Conservation (phyloP, 2,888 invertebrate species). For the Dicycla oo region DNA sequence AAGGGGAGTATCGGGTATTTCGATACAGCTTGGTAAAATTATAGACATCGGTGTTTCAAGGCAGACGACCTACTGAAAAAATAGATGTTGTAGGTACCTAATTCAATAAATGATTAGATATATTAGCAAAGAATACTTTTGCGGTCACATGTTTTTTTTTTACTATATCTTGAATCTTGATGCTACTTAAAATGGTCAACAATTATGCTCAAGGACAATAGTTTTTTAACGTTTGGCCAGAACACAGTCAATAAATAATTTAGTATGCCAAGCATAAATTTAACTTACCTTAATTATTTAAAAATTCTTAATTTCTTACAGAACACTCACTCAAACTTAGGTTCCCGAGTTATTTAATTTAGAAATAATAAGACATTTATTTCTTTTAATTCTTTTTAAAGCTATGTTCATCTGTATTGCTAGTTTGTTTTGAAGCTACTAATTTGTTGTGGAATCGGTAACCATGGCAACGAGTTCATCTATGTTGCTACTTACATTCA, state of each 20-base stretch:
- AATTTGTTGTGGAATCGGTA: slow-evolving; percentile 75
- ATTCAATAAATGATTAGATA: background rate
- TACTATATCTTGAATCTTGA: background rate
- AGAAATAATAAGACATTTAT: background rate
- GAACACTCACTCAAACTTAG: background rate
- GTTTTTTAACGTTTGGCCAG: background rate
- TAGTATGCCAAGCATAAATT: slow-evolving; percentile 14
- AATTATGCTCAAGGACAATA: slow-evolving; percentile 25
- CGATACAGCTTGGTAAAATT: background rate
- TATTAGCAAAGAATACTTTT: background rate
- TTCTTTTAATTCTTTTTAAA: slow-evolving; percentile 1
- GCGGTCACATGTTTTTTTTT: background rate
- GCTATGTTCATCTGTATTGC: background rate
- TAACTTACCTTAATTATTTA: slow-evolving; percentile 26
- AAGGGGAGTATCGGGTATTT: background rate
- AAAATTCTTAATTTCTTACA: background rate
- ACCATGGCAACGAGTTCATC: slow-evolving; percentile 74
- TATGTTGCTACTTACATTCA: slow-evolving; percentile 1
- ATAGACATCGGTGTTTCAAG: background rate
- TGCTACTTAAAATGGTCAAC: background rate
- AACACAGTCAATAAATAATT: slow-evolving; percentile 33
- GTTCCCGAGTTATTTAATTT: background rate
- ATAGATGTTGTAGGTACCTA: background rate
- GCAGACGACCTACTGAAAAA: background rate
- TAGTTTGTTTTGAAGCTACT: slow-evolving; percentile 58